Percentiles rank a stretch among this genome's conserved stretches.
phyloP scores from a whole-genome alignment of 2,113 vertebrate genomes.

The Antechinus flavipes region DNA sequence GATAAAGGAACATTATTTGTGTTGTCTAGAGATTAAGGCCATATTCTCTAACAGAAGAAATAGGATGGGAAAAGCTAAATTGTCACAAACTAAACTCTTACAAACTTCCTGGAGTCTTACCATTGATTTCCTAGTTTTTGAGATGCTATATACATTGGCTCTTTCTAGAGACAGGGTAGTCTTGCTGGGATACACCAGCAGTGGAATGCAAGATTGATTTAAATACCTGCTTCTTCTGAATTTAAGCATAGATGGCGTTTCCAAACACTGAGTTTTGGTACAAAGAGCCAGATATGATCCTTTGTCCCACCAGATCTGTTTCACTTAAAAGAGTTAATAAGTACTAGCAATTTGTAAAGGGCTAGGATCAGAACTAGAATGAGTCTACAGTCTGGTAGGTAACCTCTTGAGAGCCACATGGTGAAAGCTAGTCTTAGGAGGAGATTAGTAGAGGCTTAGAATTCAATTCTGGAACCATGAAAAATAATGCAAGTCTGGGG shows the following conservation, averaged over 20 bases:
- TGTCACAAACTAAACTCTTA: neutral
- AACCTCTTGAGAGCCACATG: neutral
- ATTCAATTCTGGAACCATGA: neutral
- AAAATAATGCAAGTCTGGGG: neutral
- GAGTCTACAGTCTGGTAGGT: neutral
- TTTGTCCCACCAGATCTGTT: neutral
- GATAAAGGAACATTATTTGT: neutral
- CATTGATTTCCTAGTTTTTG: neutral
- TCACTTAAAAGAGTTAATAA: neutral
- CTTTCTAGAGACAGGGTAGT: neutral
- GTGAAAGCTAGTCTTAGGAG: neutral
- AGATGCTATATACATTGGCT: neutral
- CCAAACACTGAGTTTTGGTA: neutral
- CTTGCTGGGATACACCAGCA: neutral
- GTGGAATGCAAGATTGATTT: neutral
- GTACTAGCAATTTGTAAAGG: neutral
- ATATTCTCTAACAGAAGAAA: neutral
- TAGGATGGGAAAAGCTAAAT: neutral
- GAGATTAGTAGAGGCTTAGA: neutral
- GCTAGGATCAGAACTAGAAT: neutral
- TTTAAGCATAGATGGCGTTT: neutral
- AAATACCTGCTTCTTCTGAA: neutral
- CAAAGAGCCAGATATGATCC: neutral
- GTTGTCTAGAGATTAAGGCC: neutral
- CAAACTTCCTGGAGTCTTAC: neutral